Evolutionary conservation across 2,113 vertebrate genomes (phyloP), one percentile per base, ranked within the genome.

Genomic region (Oncorhynchus gorbuscha): DNA sequence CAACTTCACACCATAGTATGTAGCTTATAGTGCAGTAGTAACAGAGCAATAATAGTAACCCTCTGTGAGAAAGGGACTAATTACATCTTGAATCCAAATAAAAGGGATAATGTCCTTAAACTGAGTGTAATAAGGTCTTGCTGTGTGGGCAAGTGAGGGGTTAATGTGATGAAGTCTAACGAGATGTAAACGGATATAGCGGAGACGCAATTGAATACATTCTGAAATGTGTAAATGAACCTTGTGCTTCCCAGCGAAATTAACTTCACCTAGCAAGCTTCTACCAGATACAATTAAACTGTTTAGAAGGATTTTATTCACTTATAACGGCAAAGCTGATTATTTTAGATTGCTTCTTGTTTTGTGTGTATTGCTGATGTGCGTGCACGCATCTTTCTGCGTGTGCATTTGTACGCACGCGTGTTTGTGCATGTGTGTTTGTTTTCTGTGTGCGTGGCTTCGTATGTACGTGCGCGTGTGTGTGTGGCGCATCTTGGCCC

Each of bases 151-250:
- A 79, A 73, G 58, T 18, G 72, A 73, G 74, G 66, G 70, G 51
- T 83, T 83, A 83, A 82, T 74, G 76, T 66, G 30, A 77, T 55
- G 59, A 65, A 9, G 75, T 71, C 69, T 59, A 75, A 79, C 4
- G 20, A 71, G 61, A 22, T 68, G 39, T 49, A 22, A 45, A 45
- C 9, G 39, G 9, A 45, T 45, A 45, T 49, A 66, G 35, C 22
- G 16, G 24, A 67, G 55, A 76, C 68, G 59, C 5, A 39, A n/a
- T 83, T 79, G 48, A 81, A 78, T 77, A 76, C 35, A 84, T 88
- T 78, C 79, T 11, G 26, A 84, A 83, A 79, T 66, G 70, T 85
- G 69, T 71, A 76, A 86, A 84, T 81, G 67, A 84, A 82, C 76
- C 12, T 58, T 68, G 49, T 55, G 30, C 51, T 79, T 78, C 71